Evolutionary conservation across 2,888 invertebrate genomes (phyloP), one percentile per base, ranked within the genome.

Genomic region (Drosophila sordidapex): DNA sequence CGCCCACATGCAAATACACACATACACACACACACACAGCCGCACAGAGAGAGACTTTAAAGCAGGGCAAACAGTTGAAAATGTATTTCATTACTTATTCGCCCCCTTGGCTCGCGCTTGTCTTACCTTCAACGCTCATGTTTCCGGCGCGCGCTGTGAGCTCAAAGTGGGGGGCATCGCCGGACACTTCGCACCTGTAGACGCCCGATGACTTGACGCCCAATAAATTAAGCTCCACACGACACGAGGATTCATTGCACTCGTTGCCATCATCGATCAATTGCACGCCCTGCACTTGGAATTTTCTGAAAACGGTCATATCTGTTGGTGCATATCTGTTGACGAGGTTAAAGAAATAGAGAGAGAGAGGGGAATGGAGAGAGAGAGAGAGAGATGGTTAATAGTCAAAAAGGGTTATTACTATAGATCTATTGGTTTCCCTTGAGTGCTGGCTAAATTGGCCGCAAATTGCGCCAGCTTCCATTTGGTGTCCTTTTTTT

Each of bases 171-270:
- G 95, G 95, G 8, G 94, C 94, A 91, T 95, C 95, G 61, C 94
- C 94, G 71, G 95, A 95, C 52, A 95, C 94, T 90, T 95, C 95
- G 88, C 95, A 95, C 67, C 94, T 92, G 81, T 95, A 95, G 51
- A 94, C 93, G 43, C 95, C 95, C 60, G 92, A 87, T 60, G 93
- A 91, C 69, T 90, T 91, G 79, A 85, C 75, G 68, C 90, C 90
- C 84, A 92, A 87, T 76, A 91, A 82, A 79, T 89, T 89, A 60
- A 93, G 81, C 56, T 92, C 91, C 65, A 92, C 90, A 60, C 90
- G 92, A 63, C 92, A 93, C 35, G 91, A 89, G 66, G 86, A 89
- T 74, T 91, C 91, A 82, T 92, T 92, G 85, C 93, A 93, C 69
- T 85, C 84, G 79, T 89, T 89, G 71, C 88, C 85, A 33, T 88